Base-by-base conservation (phyloP, 2,113 vertebrate genomes). In the Mugil cephalus region DNA sequence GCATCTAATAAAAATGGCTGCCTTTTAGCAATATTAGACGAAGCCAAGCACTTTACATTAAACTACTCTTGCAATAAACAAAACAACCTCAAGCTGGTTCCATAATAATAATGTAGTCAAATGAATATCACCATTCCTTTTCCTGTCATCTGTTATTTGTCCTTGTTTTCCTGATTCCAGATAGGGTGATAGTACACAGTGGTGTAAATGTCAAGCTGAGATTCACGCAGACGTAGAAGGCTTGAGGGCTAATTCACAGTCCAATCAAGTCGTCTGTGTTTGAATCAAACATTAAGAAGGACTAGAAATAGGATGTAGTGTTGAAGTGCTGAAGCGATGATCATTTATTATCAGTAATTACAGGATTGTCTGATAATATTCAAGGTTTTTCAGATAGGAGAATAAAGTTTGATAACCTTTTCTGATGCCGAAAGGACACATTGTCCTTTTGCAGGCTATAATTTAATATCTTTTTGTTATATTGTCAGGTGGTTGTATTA, bases 191-290 rank as follows among this genome's bases (percentile, higher is more conserved):
- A 39, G 11, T 18, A 52, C 9, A 46, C 21, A 17, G n/a, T 15
- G 24, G 47, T 72, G 48, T 52, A 75, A 65, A 72, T 65, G 71
- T 79, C 71, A 65, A 12, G 65, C 66, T 35, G 19, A 17, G 75
- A 18, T 56, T 71, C 63, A 69, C 54, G 46, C 15, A 71, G 36
- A 24, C 69, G 55, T 55, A 53, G 53, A 58, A 58, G 21, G 45
- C 60, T 64, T 51, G 55, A 78, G 34, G 21, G 38, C 53, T 67
- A 65, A 85, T 79, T 78, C 58, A 78, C 47, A 60, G 62, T 78
- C 72, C 38, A 53, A 18, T 82, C 19, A 78, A n/a, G 66, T 61
- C 7, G n/a, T 10, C 56, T 64, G 69, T 58, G 69, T 74, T 69
- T 17, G 77, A 70, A 39, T 65, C 46, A 42, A 39, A 14, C 47